Evolutionary conservation across 2,113 vertebrate genomes (phyloP).

Genomic region (Paedocypris sp.): DNA sequence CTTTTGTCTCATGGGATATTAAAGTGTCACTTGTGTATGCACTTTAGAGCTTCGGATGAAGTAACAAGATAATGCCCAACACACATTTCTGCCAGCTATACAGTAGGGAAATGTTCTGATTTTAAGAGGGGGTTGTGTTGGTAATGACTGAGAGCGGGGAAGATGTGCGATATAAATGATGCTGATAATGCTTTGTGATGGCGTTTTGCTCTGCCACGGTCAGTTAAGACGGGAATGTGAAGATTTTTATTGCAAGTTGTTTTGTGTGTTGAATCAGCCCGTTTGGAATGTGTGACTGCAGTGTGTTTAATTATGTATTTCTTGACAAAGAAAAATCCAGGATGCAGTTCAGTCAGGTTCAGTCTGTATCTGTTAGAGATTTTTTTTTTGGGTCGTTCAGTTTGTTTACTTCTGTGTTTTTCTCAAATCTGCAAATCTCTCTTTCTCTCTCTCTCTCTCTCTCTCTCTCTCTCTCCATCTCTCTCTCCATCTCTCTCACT

Average conservation of each 20-base stretch:
- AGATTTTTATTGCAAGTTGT: slow-evolving; percentile 15
- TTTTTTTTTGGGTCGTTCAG: too few species aligned
- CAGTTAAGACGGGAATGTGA: not conserved
- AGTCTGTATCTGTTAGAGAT: too few species aligned
- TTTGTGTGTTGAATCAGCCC: not conserved
- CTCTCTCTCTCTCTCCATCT: too few species aligned
- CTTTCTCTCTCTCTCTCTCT: too few species aligned
- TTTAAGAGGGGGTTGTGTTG: not conserved
- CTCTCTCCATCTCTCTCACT: too few species aligned
- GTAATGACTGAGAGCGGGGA: not conserved
- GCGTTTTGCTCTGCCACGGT: not conserved
- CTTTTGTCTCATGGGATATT: too few species aligned
- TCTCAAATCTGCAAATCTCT: too few species aligned
- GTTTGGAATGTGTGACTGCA: not conserved
- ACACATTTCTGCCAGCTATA: not conserved
- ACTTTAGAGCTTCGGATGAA: too few species aligned
- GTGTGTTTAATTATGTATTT: not conserved
- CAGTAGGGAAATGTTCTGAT: not conserved
- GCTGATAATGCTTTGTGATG: slow-evolving; percentile 4
- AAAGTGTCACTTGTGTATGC: too few species aligned
- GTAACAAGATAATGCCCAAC: too few species aligned
- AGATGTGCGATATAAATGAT: slow-evolving; percentile 3
- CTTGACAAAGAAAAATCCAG: not conserved
- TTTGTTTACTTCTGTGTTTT: too few species aligned
- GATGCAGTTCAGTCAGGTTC: too few species aligned